phyloP scores from a whole-genome alignment of 1,140 invertebrate species.

The Trachymyrmex cornetzi region DNA sequence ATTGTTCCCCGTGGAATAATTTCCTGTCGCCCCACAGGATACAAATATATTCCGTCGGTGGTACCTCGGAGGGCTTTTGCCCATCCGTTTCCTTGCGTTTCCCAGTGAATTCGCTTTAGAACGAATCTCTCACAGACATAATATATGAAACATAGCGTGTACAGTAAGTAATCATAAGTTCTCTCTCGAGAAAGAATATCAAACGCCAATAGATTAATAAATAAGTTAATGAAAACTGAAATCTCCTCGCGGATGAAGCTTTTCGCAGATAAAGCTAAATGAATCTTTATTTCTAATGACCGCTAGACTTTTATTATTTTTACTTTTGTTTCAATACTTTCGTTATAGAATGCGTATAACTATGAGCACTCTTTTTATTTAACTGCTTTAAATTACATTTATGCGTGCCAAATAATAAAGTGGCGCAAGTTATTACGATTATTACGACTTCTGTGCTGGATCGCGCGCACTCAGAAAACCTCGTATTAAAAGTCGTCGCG shows the following conservation, averaged over 20 bases:
- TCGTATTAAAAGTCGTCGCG: conserved; percentile 31
- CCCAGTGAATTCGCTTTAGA: conserved; percentile 15
- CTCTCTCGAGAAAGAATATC: neutral
- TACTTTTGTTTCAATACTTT: neutral
- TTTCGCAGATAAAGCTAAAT: neutral
- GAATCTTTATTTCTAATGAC: neutral
- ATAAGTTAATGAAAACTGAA: neutral
- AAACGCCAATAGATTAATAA: neutral
- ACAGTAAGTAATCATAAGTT: conserved; percentile 17
- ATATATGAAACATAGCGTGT: conserved; percentile 10
- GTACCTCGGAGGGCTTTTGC: conserved; percentile 44
- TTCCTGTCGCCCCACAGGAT: conserved; percentile 8
- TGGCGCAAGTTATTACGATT: conserved; percentile 16
- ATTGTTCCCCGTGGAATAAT: conserved; percentile 57
- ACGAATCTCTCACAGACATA: neutral
- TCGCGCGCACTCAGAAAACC: neutral
- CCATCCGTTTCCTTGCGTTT: conserved; percentile 37
- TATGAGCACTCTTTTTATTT: neutral
- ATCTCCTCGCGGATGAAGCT: neutral
- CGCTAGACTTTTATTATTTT: conserved; percentile 22
- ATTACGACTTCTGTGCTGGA: conserved; percentile 22
- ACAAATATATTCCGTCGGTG: conserved; percentile 38
- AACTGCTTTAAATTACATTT: conserved; percentile 12
- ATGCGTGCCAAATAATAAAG: conserved; percentile 25
- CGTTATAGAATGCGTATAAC: neutral